Evolutionary conservation across 2,797 vertebrate genomes (phyloP).

Genomic region (Sebastes hubbsi): DNA sequence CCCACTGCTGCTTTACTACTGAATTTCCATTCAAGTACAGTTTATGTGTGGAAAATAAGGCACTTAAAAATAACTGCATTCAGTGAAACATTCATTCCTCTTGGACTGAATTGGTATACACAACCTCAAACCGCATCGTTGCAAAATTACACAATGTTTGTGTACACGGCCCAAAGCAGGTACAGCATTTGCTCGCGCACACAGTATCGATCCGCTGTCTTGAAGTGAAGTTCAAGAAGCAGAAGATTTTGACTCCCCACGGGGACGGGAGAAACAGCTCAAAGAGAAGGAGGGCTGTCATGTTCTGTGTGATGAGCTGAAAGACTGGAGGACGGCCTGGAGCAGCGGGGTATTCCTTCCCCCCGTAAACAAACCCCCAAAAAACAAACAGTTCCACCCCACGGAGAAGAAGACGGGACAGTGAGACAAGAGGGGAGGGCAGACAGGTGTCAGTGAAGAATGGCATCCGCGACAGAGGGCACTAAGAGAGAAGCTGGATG

Average conservation of each 20-base stretch:
- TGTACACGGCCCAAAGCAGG: constrained; percentile 69
- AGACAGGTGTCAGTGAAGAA: constrained; percentile 78
- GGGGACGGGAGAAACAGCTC: constrained; percentile 77
- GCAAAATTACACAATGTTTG: constrained; percentile 70
- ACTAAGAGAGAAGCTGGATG: constrained; percentile 43
- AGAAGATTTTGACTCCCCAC: constrained; percentile 77
- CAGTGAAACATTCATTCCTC: constrained; percentile 51
- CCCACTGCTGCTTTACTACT: background rate
- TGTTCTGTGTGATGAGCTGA: constrained; percentile 85
- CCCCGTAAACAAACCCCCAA: constrained; percentile 78
- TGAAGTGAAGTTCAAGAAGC: constrained; percentile 80
- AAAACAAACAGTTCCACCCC: constrained; percentile 80
- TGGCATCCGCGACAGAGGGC: constrained; percentile 74
- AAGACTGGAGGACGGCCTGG: constrained; percentile 76
- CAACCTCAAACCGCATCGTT: constrained; percentile 55
- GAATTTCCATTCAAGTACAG: constrained; percentile 34
- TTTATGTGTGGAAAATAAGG: constrained; percentile 21
- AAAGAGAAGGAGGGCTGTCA: constrained; percentile 85
- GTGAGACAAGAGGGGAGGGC: constrained; percentile 65
- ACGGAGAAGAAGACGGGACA: constrained; percentile 72
- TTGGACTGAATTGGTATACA: constrained; percentile 27
- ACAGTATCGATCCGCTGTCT: constrained; percentile 78
- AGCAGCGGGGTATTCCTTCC: constrained; percentile 80
- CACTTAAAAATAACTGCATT: constrained; percentile 25
- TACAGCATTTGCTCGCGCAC: constrained; percentile 51